phyloP scores from a whole-genome alignment of 2,888 invertebrate species.

The Agrilus mali region DNA sequence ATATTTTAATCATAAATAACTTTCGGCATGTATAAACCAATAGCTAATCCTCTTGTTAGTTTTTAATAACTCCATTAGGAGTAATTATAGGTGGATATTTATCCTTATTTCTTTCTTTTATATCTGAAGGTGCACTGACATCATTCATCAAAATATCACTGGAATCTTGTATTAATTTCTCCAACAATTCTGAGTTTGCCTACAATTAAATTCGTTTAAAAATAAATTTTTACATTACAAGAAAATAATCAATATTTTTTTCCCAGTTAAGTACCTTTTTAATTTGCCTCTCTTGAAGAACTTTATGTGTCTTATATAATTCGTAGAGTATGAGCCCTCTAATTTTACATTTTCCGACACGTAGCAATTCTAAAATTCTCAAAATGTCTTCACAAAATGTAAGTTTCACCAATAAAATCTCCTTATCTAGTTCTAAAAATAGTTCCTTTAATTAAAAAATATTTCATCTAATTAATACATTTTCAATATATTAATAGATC shows the following conservation, averaged over 20 bases:
- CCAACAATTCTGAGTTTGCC: constrained; percentile 7
- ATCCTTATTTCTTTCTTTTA: constrained; percentile 13
- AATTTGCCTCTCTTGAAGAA: neutral
- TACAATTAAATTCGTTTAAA: constrained; percentile 4
- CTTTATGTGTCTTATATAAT: constrained; percentile 12
- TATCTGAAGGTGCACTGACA: constrained; percentile 22
- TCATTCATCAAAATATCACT: constrained; percentile 25
- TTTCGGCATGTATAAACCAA: too few relatives aligned
- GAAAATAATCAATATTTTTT: too few relatives aligned
- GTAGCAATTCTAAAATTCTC: constrained; percentile 41
- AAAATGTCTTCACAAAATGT: constrained; percentile 48
- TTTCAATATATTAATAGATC: too few relatives aligned
- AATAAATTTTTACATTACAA: too few relatives aligned
- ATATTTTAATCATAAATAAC: too few relatives aligned
- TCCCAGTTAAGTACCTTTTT: constrained; percentile 2
- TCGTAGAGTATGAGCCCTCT: constrained; percentile 30
- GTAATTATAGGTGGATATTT: neutral
- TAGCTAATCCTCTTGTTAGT: too few relatives aligned
- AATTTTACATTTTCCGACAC: constrained; percentile 37
- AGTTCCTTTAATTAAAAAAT: too few relatives aligned
- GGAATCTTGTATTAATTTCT: constrained; percentile 20
- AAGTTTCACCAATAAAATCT: constrained; percentile 34
- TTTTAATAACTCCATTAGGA: neutral
- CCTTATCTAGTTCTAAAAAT: too few relatives aligned
- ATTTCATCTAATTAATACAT: too few relatives aligned